These are phyloP conservation scores for Zeus faber DNA, from an alignment of 2,113 vertebrate genomes.

Conservation along the genomic window DNA sequence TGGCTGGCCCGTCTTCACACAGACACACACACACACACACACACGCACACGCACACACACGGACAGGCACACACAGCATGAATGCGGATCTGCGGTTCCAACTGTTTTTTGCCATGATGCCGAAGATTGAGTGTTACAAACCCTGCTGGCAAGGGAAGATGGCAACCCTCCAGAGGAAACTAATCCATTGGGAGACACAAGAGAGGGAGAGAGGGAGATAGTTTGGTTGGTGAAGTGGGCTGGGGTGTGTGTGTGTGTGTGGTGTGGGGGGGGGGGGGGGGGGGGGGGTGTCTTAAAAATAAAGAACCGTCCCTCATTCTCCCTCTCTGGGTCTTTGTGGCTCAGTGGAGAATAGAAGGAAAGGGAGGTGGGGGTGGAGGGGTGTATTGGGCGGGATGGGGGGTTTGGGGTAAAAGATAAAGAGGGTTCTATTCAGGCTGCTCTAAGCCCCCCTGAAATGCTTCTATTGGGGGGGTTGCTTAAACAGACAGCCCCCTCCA, in stretches of 20 bases:
- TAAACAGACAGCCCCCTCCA: conserved; percentile 70
- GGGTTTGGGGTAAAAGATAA: conserved; percentile 63
- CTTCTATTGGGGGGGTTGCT: conserved; percentile 72
- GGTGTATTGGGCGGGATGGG: conserved; percentile 45
- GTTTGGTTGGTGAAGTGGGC: conserved; percentile 57
- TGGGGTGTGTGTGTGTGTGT: no score
- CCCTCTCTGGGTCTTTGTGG: conserved; percentile 67
- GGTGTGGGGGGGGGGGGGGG: background rate
- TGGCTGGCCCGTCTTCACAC: conserved; percentile 60
- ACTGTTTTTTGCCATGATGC: conserved; percentile 63
- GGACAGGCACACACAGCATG: conserved; percentile 15
- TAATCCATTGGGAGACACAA: conserved; percentile 64
- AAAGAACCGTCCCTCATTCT: conserved; percentile 54
- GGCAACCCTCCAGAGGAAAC: conserved; percentile 70
- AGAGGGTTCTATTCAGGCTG: conserved; percentile 72
- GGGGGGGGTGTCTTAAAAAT: conserved; percentile 52
- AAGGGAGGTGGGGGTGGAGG: conserved; percentile 42
- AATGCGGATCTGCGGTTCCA: conserved; percentile 42
- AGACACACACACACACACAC: conserved; percentile 3
- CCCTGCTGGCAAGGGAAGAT: conserved; percentile 62
- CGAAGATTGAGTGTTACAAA: conserved; percentile 66
- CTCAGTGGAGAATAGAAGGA: conserved; percentile 66
- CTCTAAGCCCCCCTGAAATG: conserved; percentile 62
- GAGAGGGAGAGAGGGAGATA: conserved; percentile 48
- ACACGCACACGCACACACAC: conserved; percentile 12